Evolutionary conservation across 2,797 vertebrate genomes (phyloP).

Genomic region (Heterohyrax brucei): DNA sequence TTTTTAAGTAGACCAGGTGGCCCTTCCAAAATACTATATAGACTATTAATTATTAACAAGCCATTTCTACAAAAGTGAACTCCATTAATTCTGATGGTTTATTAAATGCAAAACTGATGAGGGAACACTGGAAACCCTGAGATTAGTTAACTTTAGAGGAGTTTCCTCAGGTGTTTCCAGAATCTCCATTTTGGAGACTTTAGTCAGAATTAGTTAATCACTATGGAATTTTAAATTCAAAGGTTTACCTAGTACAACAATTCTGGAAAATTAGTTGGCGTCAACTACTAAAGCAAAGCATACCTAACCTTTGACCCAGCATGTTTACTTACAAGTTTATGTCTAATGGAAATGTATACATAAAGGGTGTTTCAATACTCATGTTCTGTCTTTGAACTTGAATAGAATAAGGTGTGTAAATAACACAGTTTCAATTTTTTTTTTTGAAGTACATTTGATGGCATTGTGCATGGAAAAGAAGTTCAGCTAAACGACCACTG

Average conservation of each 20-base stretch:
- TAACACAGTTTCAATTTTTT: no score
- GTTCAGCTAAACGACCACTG: no score
- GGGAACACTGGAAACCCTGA: not conserved
- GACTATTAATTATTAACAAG: slow-evolving; percentile 51
- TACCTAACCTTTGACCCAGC: not conserved
- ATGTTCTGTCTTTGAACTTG: no score
- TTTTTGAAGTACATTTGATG: no score
- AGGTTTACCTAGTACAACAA: not conserved
- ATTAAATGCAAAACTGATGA: not conserved
- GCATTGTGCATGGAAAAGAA: no score
- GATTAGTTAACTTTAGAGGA: slow-evolving; percentile 20
- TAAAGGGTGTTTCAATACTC: not conserved
- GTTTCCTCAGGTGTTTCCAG: not conserved
- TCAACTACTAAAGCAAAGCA: not conserved
- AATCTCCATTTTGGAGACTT: not conserved
- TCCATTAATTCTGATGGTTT: slow-evolving; percentile 13
- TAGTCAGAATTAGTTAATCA: not conserved
- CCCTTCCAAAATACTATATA: not conserved
- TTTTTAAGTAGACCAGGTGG: not conserved
- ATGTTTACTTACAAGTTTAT: not conserved
- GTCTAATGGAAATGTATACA: not conserved
- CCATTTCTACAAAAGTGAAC: not conserved
- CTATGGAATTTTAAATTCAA: slow-evolving; percentile 21
- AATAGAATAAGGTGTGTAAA: no score
- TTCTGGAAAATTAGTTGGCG: not conserved